Conservation (phyloP, 2,113 vertebrate genomes). For the Carlito syrichta region DNA sequence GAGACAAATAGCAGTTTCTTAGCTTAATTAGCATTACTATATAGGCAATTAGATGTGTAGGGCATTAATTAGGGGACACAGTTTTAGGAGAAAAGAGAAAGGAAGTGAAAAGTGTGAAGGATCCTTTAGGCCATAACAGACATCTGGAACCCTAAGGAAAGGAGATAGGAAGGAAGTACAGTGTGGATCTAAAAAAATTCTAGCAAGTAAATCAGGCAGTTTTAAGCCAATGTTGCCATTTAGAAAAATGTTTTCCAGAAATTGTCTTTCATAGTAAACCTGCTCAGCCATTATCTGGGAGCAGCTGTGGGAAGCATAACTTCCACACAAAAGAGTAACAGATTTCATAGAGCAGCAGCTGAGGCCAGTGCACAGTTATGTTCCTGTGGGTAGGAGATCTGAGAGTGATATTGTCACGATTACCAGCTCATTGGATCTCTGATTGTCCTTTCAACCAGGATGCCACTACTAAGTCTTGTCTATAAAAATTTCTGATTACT, state of each 20-base stretch:
- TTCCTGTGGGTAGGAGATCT: background rate
- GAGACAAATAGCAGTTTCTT: background rate
- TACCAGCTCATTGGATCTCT: background rate
- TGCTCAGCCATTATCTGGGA: background rate
- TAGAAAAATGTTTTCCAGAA: background rate
- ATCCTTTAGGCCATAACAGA: background rate
- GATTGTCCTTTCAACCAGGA: background rate
- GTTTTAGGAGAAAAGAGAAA: background rate
- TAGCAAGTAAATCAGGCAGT: background rate
- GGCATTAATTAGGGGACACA: background rate
- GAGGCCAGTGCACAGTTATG: accelerated
- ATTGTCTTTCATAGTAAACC: background rate
- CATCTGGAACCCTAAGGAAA: background rate
- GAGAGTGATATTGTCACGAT: background rate
- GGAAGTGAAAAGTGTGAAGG: accelerated
- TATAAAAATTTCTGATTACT: background rate
- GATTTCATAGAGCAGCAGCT: no score
- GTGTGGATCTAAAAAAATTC: background rate
- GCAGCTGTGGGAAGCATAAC: background rate
- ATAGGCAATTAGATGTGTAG: no score
- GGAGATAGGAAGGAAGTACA: background rate
- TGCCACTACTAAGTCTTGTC: background rate
- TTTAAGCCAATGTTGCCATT: no score
- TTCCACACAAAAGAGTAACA: background rate
- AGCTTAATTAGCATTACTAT: background rate